Percentiles rank a stretch among this genome's conserved stretches.
Conservation (phyloP, 2,888 invertebrate genomes). For the Merodon equestris region DNA sequence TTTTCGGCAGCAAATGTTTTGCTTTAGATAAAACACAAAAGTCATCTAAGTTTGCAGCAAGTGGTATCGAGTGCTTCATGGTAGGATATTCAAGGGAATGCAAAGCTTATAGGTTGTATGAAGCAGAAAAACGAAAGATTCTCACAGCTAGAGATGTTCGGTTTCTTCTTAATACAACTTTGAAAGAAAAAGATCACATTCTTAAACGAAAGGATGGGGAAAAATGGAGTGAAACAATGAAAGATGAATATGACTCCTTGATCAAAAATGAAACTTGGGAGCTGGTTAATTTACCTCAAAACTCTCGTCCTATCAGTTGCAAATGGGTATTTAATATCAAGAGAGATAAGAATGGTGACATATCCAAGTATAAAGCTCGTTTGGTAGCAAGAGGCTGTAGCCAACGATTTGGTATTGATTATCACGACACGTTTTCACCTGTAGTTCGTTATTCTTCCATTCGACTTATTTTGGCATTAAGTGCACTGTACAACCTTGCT, state of each 20-base stretch:
- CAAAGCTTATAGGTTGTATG: too few relatives aligned
- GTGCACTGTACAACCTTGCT: slow-evolving; percentile 22
- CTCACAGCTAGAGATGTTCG: too few relatives aligned
- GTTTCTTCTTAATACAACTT: too few relatives aligned
- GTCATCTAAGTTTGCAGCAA: slow-evolving; percentile 11
- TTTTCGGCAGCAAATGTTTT: too few relatives aligned
- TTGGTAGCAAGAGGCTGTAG: slow-evolving; percentile 33
- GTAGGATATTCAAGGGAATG: too few relatives aligned
- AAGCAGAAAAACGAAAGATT: too few relatives aligned
- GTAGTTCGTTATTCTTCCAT: slow-evolving; percentile 42
- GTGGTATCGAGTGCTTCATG: slow-evolving; percentile 4
- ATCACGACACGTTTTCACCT: slow-evolving; percentile 28
- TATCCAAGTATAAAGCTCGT: slow-evolving; percentile 9
- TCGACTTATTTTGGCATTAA: slow-evolving; percentile 30
- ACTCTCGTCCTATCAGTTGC: slow-evolving; percentile 21
- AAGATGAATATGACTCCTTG: too few relatives aligned
- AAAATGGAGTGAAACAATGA: too few relatives aligned
- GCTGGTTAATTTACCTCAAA: slow-evolving; percentile 35
- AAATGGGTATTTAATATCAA: slow-evolving; percentile 37
- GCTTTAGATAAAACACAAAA: too few relatives aligned
- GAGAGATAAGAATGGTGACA: slow-evolving; percentile 6
- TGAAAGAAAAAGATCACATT: too few relatives aligned
- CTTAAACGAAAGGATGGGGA: slow-evolving; percentile 10
- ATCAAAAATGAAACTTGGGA: too few relatives aligned
- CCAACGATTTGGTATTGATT: slow-evolving; percentile 35